Base-by-base conservation (phyloP, 2,113 vertebrate genomes). In the Heloderma charlesbogerti region DNA sequence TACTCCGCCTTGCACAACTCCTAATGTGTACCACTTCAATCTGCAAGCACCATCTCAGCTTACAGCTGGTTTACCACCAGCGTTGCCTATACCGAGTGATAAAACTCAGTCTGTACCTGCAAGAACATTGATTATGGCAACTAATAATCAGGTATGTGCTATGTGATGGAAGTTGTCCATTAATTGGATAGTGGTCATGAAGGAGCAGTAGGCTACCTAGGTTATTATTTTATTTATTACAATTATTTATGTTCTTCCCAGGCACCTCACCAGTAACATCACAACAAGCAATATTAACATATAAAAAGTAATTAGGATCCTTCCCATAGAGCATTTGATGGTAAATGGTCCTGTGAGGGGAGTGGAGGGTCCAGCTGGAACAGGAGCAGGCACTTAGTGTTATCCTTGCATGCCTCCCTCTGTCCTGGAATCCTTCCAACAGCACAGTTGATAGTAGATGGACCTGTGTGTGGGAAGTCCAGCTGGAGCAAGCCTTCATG, bases 81-180 rank as follows among this genome's bases (percentile, higher is more conserved):
- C 97, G 93, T 95, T 99, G 97, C 98, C 97, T 77, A 92, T 99
- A 94, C 96, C 96, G 88, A 95, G 96, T 37, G 96, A 97, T 96
- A 99, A 99, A 95, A 96, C 96, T 80, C 97, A 97, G 96, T 93
- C 97, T 97, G 87, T 97, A 40, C 89, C 97, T 77, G 90, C 97
- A 85, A 95, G 98, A 95, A 96, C 98, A 88, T 93, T 99, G 96
- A 96, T 98, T 91, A 94, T 99, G 97, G 97, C 97, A 78, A 85
- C 98, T 74, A 98, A 96, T 96, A 97, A 98, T 93, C 99, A 99
- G 98, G 99, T 99, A 96, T 27, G 95, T 96, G 94, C 94, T 95
- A 94, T 54, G 60, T 89, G 31, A 66, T 82, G 18, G 79, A 92
- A 92, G 89, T 87, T 7, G 88, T 87, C 86, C 93, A 88, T 89